Percentiles rank a stretch among this genome's conserved stretches.
Evolutionary conservation across 2,888 invertebrate species (phyloP).

Genomic region (Lamellibrachia columna): DNA sequence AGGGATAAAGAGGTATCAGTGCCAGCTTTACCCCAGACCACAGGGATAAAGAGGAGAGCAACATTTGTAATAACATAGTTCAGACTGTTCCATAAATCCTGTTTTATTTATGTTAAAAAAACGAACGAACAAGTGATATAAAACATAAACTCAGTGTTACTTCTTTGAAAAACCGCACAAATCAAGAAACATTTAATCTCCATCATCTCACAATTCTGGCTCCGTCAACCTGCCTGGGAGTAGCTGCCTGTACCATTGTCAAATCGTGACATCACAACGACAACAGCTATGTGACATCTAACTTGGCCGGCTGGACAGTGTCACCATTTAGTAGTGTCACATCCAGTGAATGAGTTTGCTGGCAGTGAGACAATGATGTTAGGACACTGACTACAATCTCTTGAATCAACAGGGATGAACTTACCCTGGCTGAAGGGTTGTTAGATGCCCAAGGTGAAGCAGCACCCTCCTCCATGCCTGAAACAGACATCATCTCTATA

Average conservation of each 20-base stretch:
- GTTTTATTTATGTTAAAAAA: too few relatives aligned
- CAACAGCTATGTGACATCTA: background rate
- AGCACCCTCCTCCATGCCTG: background rate
- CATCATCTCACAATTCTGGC: background rate
- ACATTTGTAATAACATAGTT: too few relatives aligned
- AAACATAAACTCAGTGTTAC: too few relatives aligned
- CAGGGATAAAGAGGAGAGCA: too few relatives aligned
- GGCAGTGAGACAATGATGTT: background rate
- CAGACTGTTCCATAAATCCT: too few relatives aligned
- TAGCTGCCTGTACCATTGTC: background rate
- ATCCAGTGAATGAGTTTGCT: background rate
- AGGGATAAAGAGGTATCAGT: too few relatives aligned
- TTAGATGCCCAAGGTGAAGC: background rate
- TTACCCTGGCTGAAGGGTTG: slow-evolving; percentile 12
- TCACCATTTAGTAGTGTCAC: background rate
- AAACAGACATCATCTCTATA: background rate
- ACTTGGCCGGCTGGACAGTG: background rate
- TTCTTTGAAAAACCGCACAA: background rate
- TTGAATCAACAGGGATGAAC: slow-evolving; percentile 6
- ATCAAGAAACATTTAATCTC: background rate
- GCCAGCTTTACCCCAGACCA: too few relatives aligned
- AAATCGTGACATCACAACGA: background rate
- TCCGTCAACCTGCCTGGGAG: background rate
- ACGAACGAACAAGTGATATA: too few relatives aligned
- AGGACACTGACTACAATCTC: background rate